Conservation (phyloP, 2,888 invertebrate species). For the Lamellibrachia columna region DNA sequence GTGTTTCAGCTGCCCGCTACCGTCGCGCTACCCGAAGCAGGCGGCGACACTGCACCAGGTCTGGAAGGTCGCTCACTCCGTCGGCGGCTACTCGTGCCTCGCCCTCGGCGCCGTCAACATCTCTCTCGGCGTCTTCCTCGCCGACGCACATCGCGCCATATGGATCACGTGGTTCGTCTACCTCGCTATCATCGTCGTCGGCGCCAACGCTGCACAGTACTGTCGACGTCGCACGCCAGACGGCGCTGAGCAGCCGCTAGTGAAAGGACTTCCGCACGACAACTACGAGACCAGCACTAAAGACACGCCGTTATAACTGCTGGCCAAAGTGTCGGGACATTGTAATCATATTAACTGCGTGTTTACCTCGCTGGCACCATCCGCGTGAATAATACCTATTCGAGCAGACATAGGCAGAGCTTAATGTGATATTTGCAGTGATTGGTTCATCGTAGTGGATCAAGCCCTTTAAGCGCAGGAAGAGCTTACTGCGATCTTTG, state of each 20-base stretch:
- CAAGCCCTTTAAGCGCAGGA: no score
- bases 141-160: conserved; percentile 33
- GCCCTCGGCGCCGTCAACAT: conserved; percentile 44
- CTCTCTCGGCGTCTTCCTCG: conserved; percentile 46
- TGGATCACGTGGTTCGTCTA: conserved; percentile 47
- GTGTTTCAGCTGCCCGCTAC: conserved; percentile 8
- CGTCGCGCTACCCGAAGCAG: conserved; percentile 29
- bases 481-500: no score
- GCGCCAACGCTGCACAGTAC: conserved; percentile 34
- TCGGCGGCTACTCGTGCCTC: conserved; percentile 39
- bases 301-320: neutral
- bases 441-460: no score
- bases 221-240: neutral
- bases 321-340: neutral
- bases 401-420: no score
- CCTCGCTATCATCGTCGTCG: conserved; percentile 38
- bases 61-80: conserved; percentile 44
- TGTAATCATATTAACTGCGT: no score
- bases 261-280: neutral
- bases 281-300: neutral
- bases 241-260: neutral
- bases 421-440: no score
- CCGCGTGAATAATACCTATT: no score
- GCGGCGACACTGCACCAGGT: conserved; percentile 34
- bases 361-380: no score